A percentile compares a stretch with the other conserved stretches of the same genome.
Conservation (phyloP, 2,797 vertebrate species). For the Tinamus major region DNA sequence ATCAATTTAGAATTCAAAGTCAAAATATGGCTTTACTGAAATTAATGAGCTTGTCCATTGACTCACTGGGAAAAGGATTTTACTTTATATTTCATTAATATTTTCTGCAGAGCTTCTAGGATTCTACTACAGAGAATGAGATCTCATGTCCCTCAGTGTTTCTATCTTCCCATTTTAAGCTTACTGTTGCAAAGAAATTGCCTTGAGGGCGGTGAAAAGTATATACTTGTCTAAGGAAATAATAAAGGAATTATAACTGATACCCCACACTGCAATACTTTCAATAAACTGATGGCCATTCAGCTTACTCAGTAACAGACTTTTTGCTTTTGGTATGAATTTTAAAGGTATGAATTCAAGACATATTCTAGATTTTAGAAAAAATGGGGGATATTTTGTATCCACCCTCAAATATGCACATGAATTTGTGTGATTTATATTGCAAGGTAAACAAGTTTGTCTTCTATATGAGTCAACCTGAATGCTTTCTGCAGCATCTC, state of each 20-base stretch:
- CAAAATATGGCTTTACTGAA: not conserved
- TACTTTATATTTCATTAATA: not conserved
- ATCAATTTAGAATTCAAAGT: not conserved
- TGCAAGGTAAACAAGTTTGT: not conserved
- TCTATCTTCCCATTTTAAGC: not conserved
- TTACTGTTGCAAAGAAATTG: not conserved
- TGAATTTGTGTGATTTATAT: not conserved
- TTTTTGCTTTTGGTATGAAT: not conserved
- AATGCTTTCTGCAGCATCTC: not conserved
- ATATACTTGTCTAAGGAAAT: not conserved
- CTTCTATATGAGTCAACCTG: not conserved
- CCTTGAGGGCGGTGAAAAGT: not conserved
- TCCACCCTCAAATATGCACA: not conserved
- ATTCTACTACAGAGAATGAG: not conserved
- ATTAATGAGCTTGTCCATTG: not conserved
- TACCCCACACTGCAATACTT: not conserved
- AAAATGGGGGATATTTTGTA: not conserved
- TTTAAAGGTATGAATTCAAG: not conserved
- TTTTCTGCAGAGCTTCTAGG: not conserved
- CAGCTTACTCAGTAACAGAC: not conserved
- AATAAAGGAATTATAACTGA: not conserved
- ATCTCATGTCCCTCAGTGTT: not conserved
- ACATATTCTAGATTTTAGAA: not conserved
- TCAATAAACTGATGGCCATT: not conserved
- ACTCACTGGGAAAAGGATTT: not conserved